phyloP scores from a whole-genome alignment of 2,797 vertebrate genomes.

The Astyanax mexicanus region DNA sequence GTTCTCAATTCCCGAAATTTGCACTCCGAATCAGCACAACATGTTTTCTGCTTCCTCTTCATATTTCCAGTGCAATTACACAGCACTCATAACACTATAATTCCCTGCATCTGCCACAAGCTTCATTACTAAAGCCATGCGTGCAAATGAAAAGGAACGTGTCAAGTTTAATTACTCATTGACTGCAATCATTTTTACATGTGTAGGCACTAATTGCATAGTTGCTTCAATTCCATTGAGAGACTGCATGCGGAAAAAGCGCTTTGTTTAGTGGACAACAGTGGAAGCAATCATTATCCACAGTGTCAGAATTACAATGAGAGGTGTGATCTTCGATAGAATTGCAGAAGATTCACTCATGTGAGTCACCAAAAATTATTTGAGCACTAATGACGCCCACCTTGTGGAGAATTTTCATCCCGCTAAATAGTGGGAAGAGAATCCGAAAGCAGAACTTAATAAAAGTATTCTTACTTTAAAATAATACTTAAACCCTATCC shows the following conservation, averaged over 20 bases:
- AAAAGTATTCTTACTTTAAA: too few species aligned
- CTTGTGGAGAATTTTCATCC: too few species aligned
- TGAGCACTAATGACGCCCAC: too few species aligned
- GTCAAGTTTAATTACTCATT: constrained; percentile 11
- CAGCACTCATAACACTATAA: neutral
- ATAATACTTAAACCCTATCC: too few species aligned
- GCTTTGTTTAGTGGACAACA: neutral
- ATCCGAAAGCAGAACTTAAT: too few species aligned
- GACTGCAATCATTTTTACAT: constrained; percentile 1
- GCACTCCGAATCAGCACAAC: neutral
- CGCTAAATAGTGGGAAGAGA: too few species aligned
- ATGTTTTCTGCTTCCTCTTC: neutral
- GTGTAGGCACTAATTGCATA: constrained; percentile 8
- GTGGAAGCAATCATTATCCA: neutral
- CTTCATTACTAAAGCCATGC: neutral
- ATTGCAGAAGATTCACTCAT: too few species aligned
- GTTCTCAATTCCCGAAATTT: neutral
- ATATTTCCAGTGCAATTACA: neutral
- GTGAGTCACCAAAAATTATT: too few species aligned
- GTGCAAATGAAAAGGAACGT: neutral
- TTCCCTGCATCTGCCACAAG: neutral
- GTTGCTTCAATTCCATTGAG: neutral
- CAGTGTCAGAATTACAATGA: neutral
- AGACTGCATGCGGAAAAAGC: neutral
- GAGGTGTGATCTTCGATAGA: too few species aligned